Evolutionary conservation across 2,113 vertebrate genomes (phyloP).

Genomic region (Camelus bactrianus): DNA sequence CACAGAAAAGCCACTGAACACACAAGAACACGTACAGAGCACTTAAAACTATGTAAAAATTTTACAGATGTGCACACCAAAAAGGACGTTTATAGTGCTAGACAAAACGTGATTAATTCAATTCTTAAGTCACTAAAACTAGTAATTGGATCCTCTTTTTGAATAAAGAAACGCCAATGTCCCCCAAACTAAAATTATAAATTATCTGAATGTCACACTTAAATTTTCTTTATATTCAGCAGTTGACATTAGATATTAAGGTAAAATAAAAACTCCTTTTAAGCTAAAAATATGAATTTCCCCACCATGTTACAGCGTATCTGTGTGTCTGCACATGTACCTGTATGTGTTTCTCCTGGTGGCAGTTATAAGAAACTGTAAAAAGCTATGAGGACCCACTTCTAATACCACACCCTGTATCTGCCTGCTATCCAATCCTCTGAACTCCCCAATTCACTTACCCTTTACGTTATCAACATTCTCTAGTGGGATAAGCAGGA

Average conservation of each 20-base stretch:
- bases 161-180: slow-evolving; percentile 50
- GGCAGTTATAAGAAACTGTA: neutral
- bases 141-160: slow-evolving; percentile 37
- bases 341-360: neutral
- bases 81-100: neutral
- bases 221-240: slow-evolving; percentile 31
- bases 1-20: neutral
- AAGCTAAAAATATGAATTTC: slow-evolving; percentile 33
- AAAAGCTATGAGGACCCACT: slow-evolving; percentile 11
- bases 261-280: neutral
- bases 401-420: neutral
- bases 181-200: slow-evolving; percentile 27
- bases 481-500: neutral
- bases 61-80: neutral
- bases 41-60: neutral
- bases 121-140: slow-evolving; percentile 15
- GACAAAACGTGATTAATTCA: neutral
- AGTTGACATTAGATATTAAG: neutral
- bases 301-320: neutral
- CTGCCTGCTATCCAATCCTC: neutral
- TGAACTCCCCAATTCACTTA: neutral
- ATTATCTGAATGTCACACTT: slow-evolving; percentile 35
- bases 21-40: neutral
- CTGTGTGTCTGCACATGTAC: neutral
- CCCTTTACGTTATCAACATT: neutral